Base-by-base conservation (phyloP, 2,113 vertebrate genomes). In the Caranx melampygus region DNA sequence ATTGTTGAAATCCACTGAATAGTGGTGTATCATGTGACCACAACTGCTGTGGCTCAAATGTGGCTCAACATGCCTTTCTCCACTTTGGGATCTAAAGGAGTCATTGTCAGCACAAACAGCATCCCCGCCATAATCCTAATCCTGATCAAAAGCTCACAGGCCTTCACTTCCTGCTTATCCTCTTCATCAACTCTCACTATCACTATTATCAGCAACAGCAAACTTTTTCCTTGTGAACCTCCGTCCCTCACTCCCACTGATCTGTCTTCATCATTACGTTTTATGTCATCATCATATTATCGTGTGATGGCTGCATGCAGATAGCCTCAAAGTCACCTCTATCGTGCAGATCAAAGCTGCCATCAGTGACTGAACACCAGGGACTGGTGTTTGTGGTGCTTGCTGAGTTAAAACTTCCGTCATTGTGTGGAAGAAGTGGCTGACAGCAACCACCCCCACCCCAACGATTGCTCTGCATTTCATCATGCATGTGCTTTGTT, bases 401-500 rank as follows among this genome's bases (percentile, higher is more conserved):
- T 10, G n/a, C 60, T 21, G 78, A 81, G 59, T 67, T 42, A 33
- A 73, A 78, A 49, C 14, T 52, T 52, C 63, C 34, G 54, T 76
- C 58, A 60, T 55, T 69, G 78, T 74, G 59, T 84, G 69, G 35
- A 62, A 84, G 83, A 68, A 79, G 75, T 57, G 40, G 14, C 75
- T 88, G 87, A 87, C 73, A 81, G 55, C 79, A 66, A 65, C 78
- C 61, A 78, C 57, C 64, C 64, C 64, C 26, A 7, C 62, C 57
- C 26, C 37, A 16, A 70, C 0, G 35, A 69, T 91, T 91, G 69
- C 90, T 4, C 52, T 45, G 52, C 69, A 79, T 93, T 93, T 90
- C 92, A 92, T 92, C 90, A 92, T 81, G 65, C 65, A 4, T 31
- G 11, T 34, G 72, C 79, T 84, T 83, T 80, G 79, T 88, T 72